These are phyloP conservation scores for Thecophora atra DNA, from an alignment of 2,888 invertebrate genomes.

Conservation along the genomic window DNA sequence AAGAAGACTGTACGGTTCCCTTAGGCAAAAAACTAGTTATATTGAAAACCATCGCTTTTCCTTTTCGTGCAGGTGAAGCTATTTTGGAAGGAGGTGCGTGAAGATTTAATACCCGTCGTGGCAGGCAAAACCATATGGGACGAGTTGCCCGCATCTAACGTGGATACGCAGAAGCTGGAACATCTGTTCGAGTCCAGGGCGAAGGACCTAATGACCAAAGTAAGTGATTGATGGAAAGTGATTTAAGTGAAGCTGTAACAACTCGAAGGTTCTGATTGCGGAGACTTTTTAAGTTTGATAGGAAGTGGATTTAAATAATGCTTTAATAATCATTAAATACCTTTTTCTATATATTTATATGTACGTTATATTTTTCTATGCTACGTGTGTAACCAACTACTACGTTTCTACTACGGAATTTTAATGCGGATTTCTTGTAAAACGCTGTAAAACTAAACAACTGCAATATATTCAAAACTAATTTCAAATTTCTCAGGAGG, in stretches of 20 bases:
- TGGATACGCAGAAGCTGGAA: constrained; percentile 93
- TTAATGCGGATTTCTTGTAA: constrained; percentile 38
- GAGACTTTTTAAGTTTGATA: too few species aligned
- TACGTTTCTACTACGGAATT: constrained; percentile 42
- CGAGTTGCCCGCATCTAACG: constrained; percentile 81
- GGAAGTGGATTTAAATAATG: neutral
- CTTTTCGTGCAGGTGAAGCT: constrained; percentile 73
- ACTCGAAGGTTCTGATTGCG: constrained; percentile 1
- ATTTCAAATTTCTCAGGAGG: constrained; percentile 54
- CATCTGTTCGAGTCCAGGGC: constrained; percentile 96
- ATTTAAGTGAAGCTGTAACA: neutral
- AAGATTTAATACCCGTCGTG: constrained; percentile 70
- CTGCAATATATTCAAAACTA: constrained; percentile 45
- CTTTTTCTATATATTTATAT: constrained; percentile 44
- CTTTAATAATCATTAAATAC: neutral
- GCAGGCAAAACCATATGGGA: constrained; percentile 88
- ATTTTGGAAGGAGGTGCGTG: constrained; percentile 96
- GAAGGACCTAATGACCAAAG: constrained; percentile 95
- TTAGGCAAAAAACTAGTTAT: too few species aligned
- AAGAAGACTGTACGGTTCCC: constrained; percentile 90
- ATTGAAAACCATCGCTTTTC: too few species aligned
- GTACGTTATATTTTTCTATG: constrained; percentile 42
- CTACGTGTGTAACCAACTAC: constrained; percentile 39
- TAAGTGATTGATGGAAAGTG: constrained; percentile 63
- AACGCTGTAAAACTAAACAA: constrained; percentile 38